Evolutionary conservation across 2,113 vertebrate species (phyloP), one percentile per base, ranked within the genome.

Genomic region (Tragulus kanchil): DNA sequence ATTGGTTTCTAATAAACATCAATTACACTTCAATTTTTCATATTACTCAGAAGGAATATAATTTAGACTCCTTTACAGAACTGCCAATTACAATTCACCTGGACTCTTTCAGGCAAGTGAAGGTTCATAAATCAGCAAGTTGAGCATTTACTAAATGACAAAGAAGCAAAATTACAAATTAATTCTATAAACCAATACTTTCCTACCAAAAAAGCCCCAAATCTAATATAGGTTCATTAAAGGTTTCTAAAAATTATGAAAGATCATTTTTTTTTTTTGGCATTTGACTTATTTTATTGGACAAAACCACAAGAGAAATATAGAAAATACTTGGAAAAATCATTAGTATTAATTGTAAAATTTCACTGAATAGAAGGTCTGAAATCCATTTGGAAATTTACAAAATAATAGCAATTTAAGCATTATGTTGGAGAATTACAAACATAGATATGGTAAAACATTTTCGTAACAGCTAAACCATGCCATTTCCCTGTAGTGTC

Each of bases 31-130:
- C 81, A 94, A 6, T 78, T 94, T 89, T 93, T 93, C 25, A 90
- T 52, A 97, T 97, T 94, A 94, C 17, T 97, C n/a, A 88, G 73
- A 90, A 97, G 69, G 59, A 97, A 97, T 98, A 93, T 95, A 83
- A 93, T 90, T 95, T 91, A 83, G 28, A 89, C 2, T 94, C 26
- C 59, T 95, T 88, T 75, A 92, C 25, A 95, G 4, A 90, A 88
- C 54, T 96, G 50, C 73, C n/a, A 89, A 89, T 45, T 67, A 50
- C 50, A 98, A 90, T 95, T 94, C 94, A 83, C 42, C 8, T 95
- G 56, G 54, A 31, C 73, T 95, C 11, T 91, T 91, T 95, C n/a
- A 95, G 26, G 26, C 8, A 67, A 78, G 91, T 91, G 48, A 90
- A 50, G 58, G 25, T 95, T 97, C 67, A 95, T 69, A 97, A 97